These are phyloP conservation scores for Zaprionus africanus DNA, from an alignment of 1,140 invertebrate genomes.

Conservation along the genomic window DNA sequence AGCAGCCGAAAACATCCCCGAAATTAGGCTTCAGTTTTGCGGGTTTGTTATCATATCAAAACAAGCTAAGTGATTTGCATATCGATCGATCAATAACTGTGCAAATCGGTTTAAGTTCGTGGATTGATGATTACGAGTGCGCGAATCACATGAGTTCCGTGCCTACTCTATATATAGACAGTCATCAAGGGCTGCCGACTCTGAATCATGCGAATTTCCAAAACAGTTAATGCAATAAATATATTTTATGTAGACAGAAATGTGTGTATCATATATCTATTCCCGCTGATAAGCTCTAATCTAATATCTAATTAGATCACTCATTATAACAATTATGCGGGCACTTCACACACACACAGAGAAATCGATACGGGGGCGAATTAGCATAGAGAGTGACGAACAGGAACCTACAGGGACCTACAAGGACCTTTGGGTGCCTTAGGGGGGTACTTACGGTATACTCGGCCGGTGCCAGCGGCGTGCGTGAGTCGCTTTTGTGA, in stretches of 20 bases:
- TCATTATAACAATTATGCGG: constrained; percentile 11
- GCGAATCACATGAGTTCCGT: constrained; percentile 12
- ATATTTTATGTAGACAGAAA: background rate
- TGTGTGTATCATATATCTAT: background rate
- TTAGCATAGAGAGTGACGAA: constrained; percentile 16
- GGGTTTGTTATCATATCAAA: constrained; percentile 66
- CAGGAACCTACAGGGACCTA: too few species aligned
- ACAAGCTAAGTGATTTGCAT: constrained; percentile 41
- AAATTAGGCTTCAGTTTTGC: constrained; percentile 70
- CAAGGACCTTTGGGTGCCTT: too few species aligned
- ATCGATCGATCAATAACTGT: constrained; percentile 37
- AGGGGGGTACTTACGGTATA: constrained; percentile 77
- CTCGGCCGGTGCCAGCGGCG: constrained; percentile 76
- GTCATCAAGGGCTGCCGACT: background rate
- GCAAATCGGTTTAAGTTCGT: background rate
- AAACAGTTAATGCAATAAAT: background rate
- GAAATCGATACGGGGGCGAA: constrained; percentile 1
- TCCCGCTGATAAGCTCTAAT: background rate
- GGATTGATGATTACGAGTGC: constrained; percentile 17
- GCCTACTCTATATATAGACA: background rate
- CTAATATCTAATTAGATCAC: constrained; percentile 17
- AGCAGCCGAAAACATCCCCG: constrained; percentile 63
- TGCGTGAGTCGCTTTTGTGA: constrained; percentile 83
- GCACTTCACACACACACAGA: constrained; percentile 9
- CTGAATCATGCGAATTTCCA: constrained; percentile 14